Evolutionary conservation across 2,113 vertebrate species (phyloP).

Genomic region (Lampris incognitus): DNA sequence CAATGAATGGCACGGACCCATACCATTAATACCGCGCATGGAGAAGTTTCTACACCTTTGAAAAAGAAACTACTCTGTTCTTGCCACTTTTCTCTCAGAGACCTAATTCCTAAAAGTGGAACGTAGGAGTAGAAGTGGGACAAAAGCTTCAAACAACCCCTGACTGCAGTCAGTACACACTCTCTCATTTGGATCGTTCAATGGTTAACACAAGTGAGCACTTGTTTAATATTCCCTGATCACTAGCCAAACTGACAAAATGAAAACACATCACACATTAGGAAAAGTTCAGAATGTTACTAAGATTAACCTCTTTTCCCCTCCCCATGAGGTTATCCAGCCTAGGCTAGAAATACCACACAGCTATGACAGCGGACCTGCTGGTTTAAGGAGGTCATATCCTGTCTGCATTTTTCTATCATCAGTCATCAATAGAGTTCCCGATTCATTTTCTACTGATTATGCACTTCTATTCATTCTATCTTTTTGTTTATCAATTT

Average conservation of each 20-base stretch:
- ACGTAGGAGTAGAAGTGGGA: conserved; percentile 67
- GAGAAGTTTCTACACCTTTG: conserved; percentile 16
- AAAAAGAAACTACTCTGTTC: conserved; percentile 22
- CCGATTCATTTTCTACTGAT: no score
- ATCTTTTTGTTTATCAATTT: not conserved
- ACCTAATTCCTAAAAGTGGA: conserved; percentile 78
- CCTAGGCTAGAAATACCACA: not conserved
- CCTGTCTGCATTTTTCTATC: conserved; percentile 12
- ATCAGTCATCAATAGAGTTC: not conserved
- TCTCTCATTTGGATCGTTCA: conserved; percentile 11
- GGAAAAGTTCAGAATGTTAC: conserved; percentile 38
- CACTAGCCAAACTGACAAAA: conserved; percentile 46
- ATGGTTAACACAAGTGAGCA: conserved; percentile 3
- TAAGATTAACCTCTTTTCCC: conserved; percentile 45
- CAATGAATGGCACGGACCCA: no score
- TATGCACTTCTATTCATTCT: no score
- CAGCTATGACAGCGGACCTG: conserved; percentile 21
- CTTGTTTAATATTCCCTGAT: conserved; percentile 9
- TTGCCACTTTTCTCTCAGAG: conserved; percentile 64
- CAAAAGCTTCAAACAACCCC: conserved; percentile 43
- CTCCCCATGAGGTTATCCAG: conserved; percentile 23
- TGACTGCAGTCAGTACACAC: conserved; percentile 9
- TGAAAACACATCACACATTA: conserved; percentile 33
- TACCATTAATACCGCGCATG: no score
- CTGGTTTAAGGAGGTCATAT: conserved; percentile 42